phyloP scores from a whole-genome alignment of 2,888 invertebrate genomes.

The Apoderus coryli region DNA sequence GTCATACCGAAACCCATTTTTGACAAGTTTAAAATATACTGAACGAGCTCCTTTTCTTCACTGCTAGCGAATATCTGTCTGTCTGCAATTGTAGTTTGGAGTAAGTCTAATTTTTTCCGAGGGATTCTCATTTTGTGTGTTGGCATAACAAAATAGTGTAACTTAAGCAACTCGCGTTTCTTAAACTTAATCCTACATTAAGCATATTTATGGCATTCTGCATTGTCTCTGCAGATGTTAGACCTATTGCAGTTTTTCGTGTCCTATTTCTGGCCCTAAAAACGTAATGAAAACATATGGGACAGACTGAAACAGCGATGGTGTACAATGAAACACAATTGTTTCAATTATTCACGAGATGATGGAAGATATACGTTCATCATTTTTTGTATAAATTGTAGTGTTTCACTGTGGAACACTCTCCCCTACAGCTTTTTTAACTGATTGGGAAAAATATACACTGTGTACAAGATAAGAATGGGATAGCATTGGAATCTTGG shows the following conservation, averaged over 20 bases:
- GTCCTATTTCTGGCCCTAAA: not conserved
- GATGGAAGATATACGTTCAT: no score
- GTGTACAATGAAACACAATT: no score
- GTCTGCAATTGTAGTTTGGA: not conserved
- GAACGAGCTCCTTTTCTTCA: constrained; percentile 1
- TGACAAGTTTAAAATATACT: constrained; percentile 5
- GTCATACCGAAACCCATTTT: constrained; percentile 4
- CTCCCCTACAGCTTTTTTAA: no score
- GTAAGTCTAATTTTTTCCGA: constrained; percentile 1
- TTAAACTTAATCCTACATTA: constrained; percentile 4
- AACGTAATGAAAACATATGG: no score
- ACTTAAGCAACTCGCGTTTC: constrained; percentile 4
- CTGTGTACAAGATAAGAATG: no score
- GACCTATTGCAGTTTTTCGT: not conserved
- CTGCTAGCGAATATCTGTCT: constrained; percentile 4
- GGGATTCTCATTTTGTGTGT: constrained; percentile 4
- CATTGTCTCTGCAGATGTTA: not conserved
- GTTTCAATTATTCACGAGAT: no score
- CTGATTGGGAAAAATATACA: no score
- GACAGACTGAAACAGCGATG: no score
- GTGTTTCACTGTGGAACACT: no score
- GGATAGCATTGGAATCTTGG: no score
- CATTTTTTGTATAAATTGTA: no score
- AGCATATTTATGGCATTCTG: not conserved
- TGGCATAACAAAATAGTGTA: constrained; percentile 5